These are phyloP conservation scores for Spodoptera exigua DNA, from an alignment of 2,888 invertebrate species.

Conservation along the genomic window DNA sequence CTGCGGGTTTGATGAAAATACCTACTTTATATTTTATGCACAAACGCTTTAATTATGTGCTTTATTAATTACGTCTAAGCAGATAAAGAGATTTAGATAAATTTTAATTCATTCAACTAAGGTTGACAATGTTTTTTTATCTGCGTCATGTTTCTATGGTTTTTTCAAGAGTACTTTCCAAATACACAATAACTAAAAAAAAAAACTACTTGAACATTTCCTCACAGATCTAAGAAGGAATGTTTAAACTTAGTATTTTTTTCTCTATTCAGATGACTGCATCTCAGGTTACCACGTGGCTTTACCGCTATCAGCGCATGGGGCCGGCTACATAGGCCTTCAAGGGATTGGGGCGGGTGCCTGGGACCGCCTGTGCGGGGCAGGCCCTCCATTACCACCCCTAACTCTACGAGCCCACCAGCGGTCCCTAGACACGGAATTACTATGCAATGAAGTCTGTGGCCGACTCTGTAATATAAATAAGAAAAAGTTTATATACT, in stretches of 20 bases:
- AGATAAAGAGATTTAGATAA: background rate
- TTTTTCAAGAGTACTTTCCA: no score
- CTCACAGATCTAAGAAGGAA: no score
- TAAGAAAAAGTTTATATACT: conserved; percentile 85
- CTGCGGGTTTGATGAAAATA: background rate
- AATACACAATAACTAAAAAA: no score
- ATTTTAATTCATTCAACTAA: no score
- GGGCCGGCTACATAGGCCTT: conserved; percentile 91
- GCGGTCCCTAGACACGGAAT: conserved; percentile 84
- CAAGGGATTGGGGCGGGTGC: conserved; percentile 90
- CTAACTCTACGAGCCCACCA: conserved; percentile 81
- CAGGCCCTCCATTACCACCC: conserved; percentile 53
- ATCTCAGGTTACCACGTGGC: conserved; percentile 92
- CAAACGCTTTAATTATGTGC: no score
- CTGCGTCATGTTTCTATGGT: no score
- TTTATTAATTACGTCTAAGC: background rate
- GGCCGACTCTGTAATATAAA: conserved; percentile 81
- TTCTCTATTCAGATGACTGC: conserved; percentile 89
- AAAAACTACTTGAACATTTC: no score
- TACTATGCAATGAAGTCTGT: conserved; percentile 86
- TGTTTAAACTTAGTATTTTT: no score
- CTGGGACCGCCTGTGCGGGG: conserved; percentile 75
- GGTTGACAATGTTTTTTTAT: no score
- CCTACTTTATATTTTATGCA: no score
- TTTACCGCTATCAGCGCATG: conserved; percentile 92